Conservation (phyloP, 2,113 vertebrate genomes). For the Alces alces region DNA sequence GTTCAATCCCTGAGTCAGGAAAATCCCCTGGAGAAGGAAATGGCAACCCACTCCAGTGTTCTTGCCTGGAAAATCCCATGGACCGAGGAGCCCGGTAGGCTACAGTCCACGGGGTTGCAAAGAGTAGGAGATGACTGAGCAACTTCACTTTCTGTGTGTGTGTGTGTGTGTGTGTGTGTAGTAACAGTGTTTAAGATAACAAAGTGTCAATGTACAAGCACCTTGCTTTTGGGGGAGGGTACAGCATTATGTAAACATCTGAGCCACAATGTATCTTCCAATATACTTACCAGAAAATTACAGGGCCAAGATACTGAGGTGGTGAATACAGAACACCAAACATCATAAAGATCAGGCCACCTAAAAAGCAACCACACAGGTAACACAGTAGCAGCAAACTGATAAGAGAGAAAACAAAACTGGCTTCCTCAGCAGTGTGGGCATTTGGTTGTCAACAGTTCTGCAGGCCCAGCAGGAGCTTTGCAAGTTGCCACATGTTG, state of each 20-base stretch:
- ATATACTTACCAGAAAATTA: not conserved
- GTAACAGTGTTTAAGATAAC: not conserved
- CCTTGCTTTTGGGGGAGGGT: not conserved
- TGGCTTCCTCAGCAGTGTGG: not conserved
- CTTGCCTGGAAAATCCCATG: not conserved
- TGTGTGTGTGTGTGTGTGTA: too few relatives aligned
- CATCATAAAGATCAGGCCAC: not conserved
- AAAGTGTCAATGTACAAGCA: not conserved
- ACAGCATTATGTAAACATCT: too few relatives aligned
- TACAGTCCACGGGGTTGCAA: not conserved
- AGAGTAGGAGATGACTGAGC: rapidly evolving
- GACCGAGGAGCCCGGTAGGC: not conserved
- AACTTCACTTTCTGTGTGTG: not conserved
- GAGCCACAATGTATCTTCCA: not conserved
- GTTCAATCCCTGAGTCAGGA: not conserved
- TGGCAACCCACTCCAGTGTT: not conserved
- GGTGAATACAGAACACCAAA: not conserved
- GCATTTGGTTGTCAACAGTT: not conserved
- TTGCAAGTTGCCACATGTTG: not conserved
- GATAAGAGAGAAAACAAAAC: not conserved
- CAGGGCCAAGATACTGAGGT: not conserved
- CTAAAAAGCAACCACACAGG: not conserved
- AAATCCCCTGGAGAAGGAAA: not conserved
- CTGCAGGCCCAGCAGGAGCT: rapidly evolving
- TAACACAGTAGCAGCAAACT: not conserved